These are phyloP conservation scores for Lasaia peninsularis DNA, from an alignment of 1,140 invertebrate genomes.

Conservation along the genomic window DNA sequence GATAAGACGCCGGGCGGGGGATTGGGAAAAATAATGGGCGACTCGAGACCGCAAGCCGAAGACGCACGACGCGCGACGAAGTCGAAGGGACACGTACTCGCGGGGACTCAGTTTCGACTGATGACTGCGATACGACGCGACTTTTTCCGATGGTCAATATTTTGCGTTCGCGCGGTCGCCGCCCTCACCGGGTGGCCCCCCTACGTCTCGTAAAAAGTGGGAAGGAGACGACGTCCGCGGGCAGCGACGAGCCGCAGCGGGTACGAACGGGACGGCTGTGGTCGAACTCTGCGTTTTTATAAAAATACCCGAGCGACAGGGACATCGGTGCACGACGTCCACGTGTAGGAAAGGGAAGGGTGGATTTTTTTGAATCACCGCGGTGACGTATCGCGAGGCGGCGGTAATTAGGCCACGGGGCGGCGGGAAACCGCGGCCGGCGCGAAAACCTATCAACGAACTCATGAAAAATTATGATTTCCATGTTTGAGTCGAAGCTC, in stretches of 20 bases:
- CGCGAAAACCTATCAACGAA: conserved; percentile 74
- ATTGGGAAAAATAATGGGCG: conserved; percentile 59
- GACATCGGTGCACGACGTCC: conserved; percentile 40
- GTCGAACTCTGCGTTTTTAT: conserved; percentile 75
- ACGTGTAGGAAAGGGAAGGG: conserved; percentile 56
- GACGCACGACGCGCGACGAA: conserved; percentile 68
- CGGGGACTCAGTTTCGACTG: conserved; percentile 76
- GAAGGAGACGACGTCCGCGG: conserved; percentile 74
- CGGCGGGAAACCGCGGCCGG: conserved; percentile 72
- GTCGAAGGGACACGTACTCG: conserved; percentile 65
- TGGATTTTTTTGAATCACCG: conserved; percentile 72
- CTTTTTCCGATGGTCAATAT: conserved; percentile 79
- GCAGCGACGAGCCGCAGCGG: conserved; percentile 51
- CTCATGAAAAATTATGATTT: conserved; percentile 77
- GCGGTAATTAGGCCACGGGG: conserved; percentile 74
- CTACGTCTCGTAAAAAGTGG: conserved; percentile 78
- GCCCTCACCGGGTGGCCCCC: conserved; percentile 73
- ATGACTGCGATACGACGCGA: conserved; percentile 77
- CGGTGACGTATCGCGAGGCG: conserved; percentile 70
- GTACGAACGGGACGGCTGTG: conserved; percentile 70
- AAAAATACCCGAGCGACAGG: conserved; percentile 68
- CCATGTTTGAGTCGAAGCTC: conserved; percentile 57
- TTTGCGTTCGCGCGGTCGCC: conserved; percentile 75
- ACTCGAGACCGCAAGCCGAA: conserved; percentile 69
- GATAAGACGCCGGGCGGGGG: conserved; percentile 67